Evolutionary conservation across 92 coral and sea anemone genomes (phyloP).

Genomic region (Porites evermanni): DNA sequence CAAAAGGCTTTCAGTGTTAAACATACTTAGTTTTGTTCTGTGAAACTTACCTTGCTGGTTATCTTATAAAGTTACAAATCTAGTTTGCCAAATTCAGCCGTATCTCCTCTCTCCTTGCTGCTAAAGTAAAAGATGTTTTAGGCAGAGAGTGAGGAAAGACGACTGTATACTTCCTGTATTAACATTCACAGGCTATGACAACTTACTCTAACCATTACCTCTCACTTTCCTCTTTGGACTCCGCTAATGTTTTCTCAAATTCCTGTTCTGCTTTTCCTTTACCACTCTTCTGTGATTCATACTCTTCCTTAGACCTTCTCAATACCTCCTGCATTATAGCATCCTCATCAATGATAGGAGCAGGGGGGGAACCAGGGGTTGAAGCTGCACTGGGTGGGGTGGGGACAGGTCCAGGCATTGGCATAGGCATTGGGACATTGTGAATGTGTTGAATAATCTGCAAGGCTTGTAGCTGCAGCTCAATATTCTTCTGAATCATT

Average conservation of each 20-base stretch:
- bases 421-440: conserved; percentile 32
- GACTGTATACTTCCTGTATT: not conserved
- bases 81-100: too few species aligned
- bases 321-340: conserved; percentile 89
- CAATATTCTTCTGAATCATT: conserved; percentile 92
- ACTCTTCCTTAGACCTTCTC: conserved; percentile 84
- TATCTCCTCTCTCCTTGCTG: too few species aligned
- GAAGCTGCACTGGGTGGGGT: conserved; percentile 14
- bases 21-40: too few species aligned
- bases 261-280: conserved; percentile 56
- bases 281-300: conserved; percentile 68
- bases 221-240: conserved; percentile 77
- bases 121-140: too few species aligned
- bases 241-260: conserved; percentile 70
- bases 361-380: conserved; percentile 16
- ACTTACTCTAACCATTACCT: conserved; percentile 52
- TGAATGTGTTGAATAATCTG: conserved; percentile 83
- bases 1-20: too few species aligned
- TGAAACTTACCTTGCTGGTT: too few species aligned
- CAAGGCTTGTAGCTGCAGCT: conserved; percentile 93
- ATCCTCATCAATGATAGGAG: conserved; percentile 75
- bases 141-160: too few species aligned
- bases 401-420: conserved; percentile 6
- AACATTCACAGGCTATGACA: not conserved
- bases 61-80: too few species aligned